Evolutionary conservation across 1,140 invertebrate genomes (phyloP), one percentile per base, ranked within the genome.

Genomic region (Brachystomella parvula): DNA sequence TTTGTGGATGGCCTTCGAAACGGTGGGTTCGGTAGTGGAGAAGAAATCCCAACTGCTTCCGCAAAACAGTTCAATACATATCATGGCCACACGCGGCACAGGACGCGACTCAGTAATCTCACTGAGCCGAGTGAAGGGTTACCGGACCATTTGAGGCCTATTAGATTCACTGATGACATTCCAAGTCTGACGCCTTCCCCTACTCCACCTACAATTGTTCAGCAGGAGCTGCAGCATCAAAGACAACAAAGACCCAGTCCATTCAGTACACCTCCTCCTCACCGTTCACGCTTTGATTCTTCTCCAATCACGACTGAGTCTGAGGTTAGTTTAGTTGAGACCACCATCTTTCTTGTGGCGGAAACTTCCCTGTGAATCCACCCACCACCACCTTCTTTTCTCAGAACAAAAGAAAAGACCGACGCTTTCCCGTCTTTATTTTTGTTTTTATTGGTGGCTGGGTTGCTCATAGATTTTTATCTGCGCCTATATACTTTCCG

Each of bases 41-140:
- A 66, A 60, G 57, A 39, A 35, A 24, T 62, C 65, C 56, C 26
- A 17, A 47, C 53, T 1, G 28, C 47, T 2, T 29, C 64, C 69
- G 82, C 80, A 47, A 83, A 83, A 47, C 90, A 88, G 79, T 84
- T 84, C 60, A 90, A 93, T 77, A 95, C 92, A 1, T 95, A 94
- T 79, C 92, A 95, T 78, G 92, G 92, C 6, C 89, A 88, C 19
- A 85, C 86, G 6, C 81, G 85, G 67, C 89, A 91, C 66, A 83
- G 91, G 68, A 86, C 87, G 17, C 78, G 82, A n/a, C 77, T 60
- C 30, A 81, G 80, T 69, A 78, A 84, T 70, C 83, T 83, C 19
- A 73, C 69, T 31, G 76, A 74, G 69, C 53, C 56, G 60, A 61
- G 62, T 15, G 59, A 32, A 49, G 28, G 29, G 66, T 29, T 28